phyloP scores from a whole-genome alignment of 1,140 invertebrate genomes.

The Hycleus phaleratus region DNA sequence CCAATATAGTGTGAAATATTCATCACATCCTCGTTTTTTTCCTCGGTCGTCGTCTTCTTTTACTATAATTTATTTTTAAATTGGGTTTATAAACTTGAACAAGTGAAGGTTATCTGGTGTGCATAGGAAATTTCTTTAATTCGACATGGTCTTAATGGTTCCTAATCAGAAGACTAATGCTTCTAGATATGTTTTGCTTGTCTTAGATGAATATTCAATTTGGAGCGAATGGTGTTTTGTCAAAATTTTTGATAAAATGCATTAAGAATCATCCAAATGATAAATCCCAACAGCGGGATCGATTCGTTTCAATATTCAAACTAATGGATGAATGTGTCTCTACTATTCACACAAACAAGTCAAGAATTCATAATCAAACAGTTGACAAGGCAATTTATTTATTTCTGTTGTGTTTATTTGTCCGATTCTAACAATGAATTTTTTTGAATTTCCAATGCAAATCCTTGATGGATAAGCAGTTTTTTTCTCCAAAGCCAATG shows the following conservation, averaged over 20 bases:
- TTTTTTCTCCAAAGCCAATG: too few species aligned
- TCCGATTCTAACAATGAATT: neutral
- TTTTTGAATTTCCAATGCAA: neutral
- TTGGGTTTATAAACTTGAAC: too few species aligned
- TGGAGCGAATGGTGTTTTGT: conserved; percentile 7
- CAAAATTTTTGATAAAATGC: conserved; percentile 11
- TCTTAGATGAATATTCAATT: conserved; percentile 16
- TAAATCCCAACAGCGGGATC: conserved; percentile 2
- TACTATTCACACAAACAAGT: too few species aligned
- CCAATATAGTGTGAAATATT: too few species aligned
- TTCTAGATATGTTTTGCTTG: conserved; percentile 9
- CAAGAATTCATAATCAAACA: too few species aligned
- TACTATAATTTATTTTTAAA: too few species aligned
- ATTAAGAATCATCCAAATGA: conserved; percentile 7
- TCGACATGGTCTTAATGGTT: conserved; percentile 16
- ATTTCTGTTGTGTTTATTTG: neutral
- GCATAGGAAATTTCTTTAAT: conserved; percentile 3
- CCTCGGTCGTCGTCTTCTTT: too few species aligned
- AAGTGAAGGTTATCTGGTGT: conserved; percentile 6
- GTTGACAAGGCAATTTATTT: neutral
- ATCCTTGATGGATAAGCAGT: too few species aligned
- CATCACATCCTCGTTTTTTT: too few species aligned
- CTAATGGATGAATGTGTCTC: too few species aligned
- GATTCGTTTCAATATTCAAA: neutral
- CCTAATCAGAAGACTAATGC: conserved; percentile 16